These are phyloP conservation scores for Galerucella nymphaeae DNA, from an alignment of 2,888 invertebrate species.

Conservation along the genomic window DNA sequence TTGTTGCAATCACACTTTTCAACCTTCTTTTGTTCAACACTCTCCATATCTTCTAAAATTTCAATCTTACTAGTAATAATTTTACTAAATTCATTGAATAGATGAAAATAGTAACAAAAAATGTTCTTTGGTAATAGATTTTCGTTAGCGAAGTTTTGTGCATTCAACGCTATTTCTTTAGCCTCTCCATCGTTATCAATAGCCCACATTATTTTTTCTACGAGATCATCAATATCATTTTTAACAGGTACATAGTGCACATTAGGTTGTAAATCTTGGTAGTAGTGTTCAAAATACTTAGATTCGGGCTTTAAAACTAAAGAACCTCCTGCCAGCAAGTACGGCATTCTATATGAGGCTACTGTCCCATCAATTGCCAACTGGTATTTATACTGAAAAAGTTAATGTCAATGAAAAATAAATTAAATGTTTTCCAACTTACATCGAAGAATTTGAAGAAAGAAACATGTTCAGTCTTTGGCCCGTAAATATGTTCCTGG, in stretches of 20 bases:
- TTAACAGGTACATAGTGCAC: slow-evolving; percentile 88
- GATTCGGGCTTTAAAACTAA: slow-evolving; percentile 93
- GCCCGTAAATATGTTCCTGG: slow-evolving; percentile 86
- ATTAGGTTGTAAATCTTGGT: slow-evolving; percentile 78
- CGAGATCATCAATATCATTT: slow-evolving; percentile 82
- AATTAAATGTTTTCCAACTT: slow-evolving; percentile 59
- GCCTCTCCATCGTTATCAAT: slow-evolving; percentile 76
- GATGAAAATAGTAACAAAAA: slow-evolving; percentile 86
- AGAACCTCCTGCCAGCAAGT: slow-evolving; percentile 88
- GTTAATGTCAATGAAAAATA: slow-evolving; percentile 36
- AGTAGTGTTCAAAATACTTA: slow-evolving; percentile 95
- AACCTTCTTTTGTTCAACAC: slow-evolving; percentile 67
- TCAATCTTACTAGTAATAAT: slow-evolving; percentile 69
- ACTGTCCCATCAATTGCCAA: slow-evolving; percentile 96
- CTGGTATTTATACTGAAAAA: slow-evolving; percentile 91
- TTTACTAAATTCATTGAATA: slow-evolving; percentile 83
- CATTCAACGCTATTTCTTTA: slow-evolving; percentile 73
- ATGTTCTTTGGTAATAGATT: slow-evolving; percentile 86
- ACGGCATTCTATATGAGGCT: slow-evolving; percentile 94
- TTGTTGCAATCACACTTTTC: slow-evolving; percentile 60
- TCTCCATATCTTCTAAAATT: slow-evolving; percentile 73
- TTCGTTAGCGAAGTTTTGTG: slow-evolving; percentile 77
- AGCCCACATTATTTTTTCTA: slow-evolving; percentile 84
- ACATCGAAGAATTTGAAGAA: slow-evolving; percentile 96
- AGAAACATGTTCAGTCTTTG: slow-evolving; percentile 84